Evolutionary conservation across 2,888 invertebrate species (phyloP), one percentile per base, ranked within the genome.

Genomic region (Euphydryas editha): DNA sequence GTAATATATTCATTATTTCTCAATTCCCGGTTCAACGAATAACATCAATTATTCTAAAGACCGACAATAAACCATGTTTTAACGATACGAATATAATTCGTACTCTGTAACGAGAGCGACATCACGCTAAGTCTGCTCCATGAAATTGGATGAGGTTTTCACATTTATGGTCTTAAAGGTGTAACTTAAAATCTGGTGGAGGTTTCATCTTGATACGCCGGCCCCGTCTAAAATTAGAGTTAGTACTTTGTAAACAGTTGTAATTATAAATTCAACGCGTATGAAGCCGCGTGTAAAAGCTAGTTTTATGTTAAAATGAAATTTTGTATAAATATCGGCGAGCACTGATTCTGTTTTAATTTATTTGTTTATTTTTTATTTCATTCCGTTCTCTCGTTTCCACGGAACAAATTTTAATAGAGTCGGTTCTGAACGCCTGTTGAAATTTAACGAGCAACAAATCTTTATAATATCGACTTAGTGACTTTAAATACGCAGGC

Each of bases 391-490:
- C n/a, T n/a, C 42, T n/a, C 42, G 15, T 44, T 44, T 15, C 42
- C n/a, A n/a, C 42, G n/a, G n/a, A 44, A 15, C 0, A 44, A 47
- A 47, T 47, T 47, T 47, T 47, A 47, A 36, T 54, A 17, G 30
- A 54, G n/a, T 51, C 5, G 15, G 8, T 54, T 30, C 11, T 54
- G 15, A 63, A 18, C 63, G 63, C 63, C 63, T 63, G 63, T 39
- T 39, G 13, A 51, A 63, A 51, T 63, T 46, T 63, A 51, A 51
- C 20, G 49, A 58, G 63, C 63, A 63, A 63, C 59, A 17, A 58
- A 36, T 44, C 51, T 58, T 46, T 24, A 39, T n/a, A 51, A 44
- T 17, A 13, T 47, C 20, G 63, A 11, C 10, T 30, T 44, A 42
- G n/a, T 17, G 24, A 30, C 30, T 63, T 37, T 56, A 63, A 51